Base-by-base conservation (phyloP, 2,888 invertebrate genomes). In the Drosophila demipolita region DNA sequence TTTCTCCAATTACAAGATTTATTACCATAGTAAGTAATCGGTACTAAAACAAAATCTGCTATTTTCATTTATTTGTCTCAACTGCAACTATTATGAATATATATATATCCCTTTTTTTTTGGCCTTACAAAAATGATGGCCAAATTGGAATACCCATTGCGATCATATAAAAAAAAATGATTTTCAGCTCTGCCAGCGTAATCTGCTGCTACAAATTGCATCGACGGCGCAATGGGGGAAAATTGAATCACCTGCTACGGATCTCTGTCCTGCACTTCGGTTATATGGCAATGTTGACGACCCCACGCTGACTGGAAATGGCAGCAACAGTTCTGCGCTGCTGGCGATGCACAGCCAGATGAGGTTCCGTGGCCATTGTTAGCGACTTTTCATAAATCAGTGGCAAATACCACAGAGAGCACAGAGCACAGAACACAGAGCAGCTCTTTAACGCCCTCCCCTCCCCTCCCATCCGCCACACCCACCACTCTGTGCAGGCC, bases 351-450 rank as follows among this genome's bases (percentile, higher is more conserved):
- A 45, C 61, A 58, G 62, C 61, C 45, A 42, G 29, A 32, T 33
- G n/a, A 52, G 5, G 33, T 57, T 50, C 15, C 40, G 40, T 15
- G n/a, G 20, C n/a, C 38, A 29, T n/a, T 26, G 45, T 36, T 38
- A 29, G 66, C 60, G 80, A 72, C 64, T 70, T 85, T 82, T 82
- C 72, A 83, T 85, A 87, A 83, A 85, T 85, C 83, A 84, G 80
- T 60, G 59, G 71, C 69, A 78, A 82, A 82, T 81, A 73, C 73
- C 82, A 53, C 65, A 71, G 1, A 57, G 33, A 60, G 12, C 20
- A 20, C 23, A 33, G 1, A 52, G 20, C 32, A 54, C 57, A 60
- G 20, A 73, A 57, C 36, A 15, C 53, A 75, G 20, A 42, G 11
- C 36, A 36, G 6, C 29, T 29, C 29, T 29, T 29, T 6, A 5